phyloP scores from a whole-genome alignment of 2,797 vertebrate species.

The Serranus cabrilla region DNA sequence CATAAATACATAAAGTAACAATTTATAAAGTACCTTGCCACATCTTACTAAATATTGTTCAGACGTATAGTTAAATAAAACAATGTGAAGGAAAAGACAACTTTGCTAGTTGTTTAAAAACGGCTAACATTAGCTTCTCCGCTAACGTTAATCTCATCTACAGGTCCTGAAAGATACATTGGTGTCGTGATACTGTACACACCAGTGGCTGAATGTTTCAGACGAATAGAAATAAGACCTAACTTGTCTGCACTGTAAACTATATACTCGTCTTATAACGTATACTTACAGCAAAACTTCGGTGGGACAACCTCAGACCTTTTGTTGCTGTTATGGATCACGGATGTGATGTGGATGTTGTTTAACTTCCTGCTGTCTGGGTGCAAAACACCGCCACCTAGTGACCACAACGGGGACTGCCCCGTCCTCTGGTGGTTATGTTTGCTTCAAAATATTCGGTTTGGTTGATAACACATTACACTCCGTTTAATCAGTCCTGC shows the following conservation, averaged over 20 bases:
- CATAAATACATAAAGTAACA: rapidly evolving
- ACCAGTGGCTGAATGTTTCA: not conserved
- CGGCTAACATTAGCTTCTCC: slow-evolving; percentile 33
- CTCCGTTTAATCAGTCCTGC: not conserved
- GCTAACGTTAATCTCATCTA: slow-evolving; percentile 24
- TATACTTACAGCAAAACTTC: slow-evolving; percentile 58
- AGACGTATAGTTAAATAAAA: not conserved
- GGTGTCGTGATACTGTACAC: not conserved
- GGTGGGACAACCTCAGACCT: rapidly evolving
- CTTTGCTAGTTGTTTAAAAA: slow-evolving; percentile 10
- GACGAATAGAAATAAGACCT: not conserved
- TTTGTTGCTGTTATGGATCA: slow-evolving; percentile 36
- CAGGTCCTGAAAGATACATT: not conserved
- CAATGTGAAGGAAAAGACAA: not conserved
- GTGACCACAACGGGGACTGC: not conserved
- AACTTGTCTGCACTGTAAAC: not conserved
- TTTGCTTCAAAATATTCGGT: not conserved
- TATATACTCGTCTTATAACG: not conserved
- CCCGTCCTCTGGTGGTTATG: not conserved
- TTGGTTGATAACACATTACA: not conserved
- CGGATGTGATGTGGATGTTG: slow-evolving; percentile 76
- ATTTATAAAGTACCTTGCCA: not conserved
- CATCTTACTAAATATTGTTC: not conserved
- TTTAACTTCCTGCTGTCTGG: slow-evolving; percentile 44
- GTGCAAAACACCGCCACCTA: slow-evolving; percentile 53